Base-by-base conservation (phyloP, 1,140 invertebrate genomes). In the Brachionus manjavacas region DNA sequence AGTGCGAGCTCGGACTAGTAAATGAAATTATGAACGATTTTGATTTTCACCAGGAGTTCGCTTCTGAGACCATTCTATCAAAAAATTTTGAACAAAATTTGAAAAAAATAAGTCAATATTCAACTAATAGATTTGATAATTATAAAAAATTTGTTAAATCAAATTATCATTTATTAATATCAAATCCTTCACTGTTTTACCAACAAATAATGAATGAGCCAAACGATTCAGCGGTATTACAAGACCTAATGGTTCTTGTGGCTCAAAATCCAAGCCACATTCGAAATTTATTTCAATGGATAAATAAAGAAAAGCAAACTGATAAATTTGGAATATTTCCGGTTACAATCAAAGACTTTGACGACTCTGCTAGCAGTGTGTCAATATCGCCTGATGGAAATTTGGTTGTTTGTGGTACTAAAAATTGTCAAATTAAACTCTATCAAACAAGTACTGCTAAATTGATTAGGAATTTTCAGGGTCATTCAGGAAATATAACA, bases 121-220 rank as follows among this genome's bases (percentile, higher is more conserved):
- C 20, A 11, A 28, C 79, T 14, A 81, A n/a, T 3, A 41, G 2
- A 31, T 68, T 83, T 72, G 12, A 46, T 20, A 39, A 83, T 12
- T 83, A 83, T 70, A 66, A 41, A 52, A 35, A 16, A 46, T 83
- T 83, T 83, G 46, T 83, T 46, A 41, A 68, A 43, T 28, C 41
- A n/a, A 83, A 83, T 72, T 68, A 31, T 20, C 78, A 76, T 70
- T 60, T 85, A 12, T 72, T 60, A 60, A 64, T 12, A 84, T 88
- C 87, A 25, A 86, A 86, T 84, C 88, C 89, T 55, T 85, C 85
- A 11, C 79, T 89, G 70, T 86, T 87, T 7, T 88, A 87, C 87
- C 89, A 89, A 81, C 88, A 89, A 80, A 88, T 87, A 6, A 83
- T 86, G 8, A 89, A 89, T 86, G 87, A 88, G 55, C 85, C 86